phyloP scores from a whole-genome alignment of 1,140 invertebrate species.

The Magallana gigas region DNA sequence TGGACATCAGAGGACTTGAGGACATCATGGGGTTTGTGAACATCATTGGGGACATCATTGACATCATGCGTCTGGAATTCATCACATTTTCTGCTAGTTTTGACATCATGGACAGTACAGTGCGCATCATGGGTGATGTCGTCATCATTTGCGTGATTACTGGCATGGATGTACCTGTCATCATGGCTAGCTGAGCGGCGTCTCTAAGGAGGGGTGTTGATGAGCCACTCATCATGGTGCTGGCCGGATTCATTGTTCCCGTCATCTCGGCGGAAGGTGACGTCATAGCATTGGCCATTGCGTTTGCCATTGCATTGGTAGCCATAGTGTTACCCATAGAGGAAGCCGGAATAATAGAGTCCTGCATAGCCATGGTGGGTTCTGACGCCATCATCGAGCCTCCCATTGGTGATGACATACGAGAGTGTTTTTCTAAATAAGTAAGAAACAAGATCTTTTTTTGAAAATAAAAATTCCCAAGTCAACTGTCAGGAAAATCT shows the following conservation, averaged over 20 bases:
- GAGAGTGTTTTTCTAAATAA: not conserved
- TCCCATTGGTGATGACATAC: not conserved
- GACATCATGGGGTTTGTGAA: not conserved
- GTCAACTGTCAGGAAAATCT: too few relatives aligned
- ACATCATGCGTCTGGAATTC: not conserved
- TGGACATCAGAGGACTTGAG: not conserved
- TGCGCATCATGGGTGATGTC: not conserved
- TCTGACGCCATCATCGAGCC: not conserved
- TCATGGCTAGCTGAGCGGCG: not conserved
- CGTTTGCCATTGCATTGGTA: not conserved
- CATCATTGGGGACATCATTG: not conserved
- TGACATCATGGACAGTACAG: not conserved
- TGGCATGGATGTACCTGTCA: not conserved
- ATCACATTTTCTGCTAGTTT: slow-evolving; percentile 1
- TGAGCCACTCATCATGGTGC: not conserved
- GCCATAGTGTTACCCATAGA: not conserved
- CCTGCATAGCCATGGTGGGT: not conserved
- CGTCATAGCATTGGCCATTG: not conserved
- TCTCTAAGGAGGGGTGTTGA: slow-evolving; percentile 3
- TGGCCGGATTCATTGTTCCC: not conserved
- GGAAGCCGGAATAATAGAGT: not conserved
- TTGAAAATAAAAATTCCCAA: too few relatives aligned
- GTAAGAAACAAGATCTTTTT: not conserved
- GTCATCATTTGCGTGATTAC: slow-evolving; percentile 19
- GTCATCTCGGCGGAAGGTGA: not conserved